These are phyloP conservation scores for Pseudochromis fuscus DNA, from an alignment of 2,797 vertebrate genomes.

Conservation along the genomic window DNA sequence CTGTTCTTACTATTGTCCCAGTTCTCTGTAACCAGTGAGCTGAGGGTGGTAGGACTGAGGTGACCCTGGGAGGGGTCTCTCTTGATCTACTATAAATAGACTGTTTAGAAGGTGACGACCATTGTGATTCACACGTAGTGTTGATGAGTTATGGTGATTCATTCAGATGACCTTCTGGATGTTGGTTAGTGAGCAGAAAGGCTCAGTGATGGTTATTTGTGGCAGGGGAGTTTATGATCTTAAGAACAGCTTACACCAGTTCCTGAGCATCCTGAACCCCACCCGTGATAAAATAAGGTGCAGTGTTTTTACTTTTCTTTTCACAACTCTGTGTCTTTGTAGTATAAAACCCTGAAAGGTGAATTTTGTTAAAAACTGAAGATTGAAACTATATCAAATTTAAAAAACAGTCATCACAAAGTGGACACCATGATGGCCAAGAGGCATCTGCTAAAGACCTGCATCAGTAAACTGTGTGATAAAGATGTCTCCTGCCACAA, in stretches of 20 bases:
- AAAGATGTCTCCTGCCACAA: not conserved
- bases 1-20: not conserved
- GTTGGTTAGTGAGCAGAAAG: slow-evolving; percentile 42
- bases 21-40: slow-evolving; percentile 4
- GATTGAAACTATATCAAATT: not conserved
- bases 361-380: too few relatives aligned
- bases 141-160: slow-evolving; percentile 55
- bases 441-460: not conserved
- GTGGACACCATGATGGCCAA: not conserved
- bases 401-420: too few relatives aligned
- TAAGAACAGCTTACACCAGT: slow-evolving; percentile 2
- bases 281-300: not conserved
- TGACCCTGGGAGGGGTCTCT: slow-evolving; percentile 30
- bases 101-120: slow-evolving; percentile 51
- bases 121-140: slow-evolving; percentile 54
- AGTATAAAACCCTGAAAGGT: too few relatives aligned
- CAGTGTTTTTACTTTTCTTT: too few relatives aligned
- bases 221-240: not conserved
- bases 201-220: not conserved
- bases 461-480: not conserved
- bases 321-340: too few relatives aligned
- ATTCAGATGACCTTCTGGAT: slow-evolving; percentile 58
- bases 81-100: slow-evolving; percentile 54
- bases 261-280: not conserved
- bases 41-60: slow-evolving; percentile 9